Conservation (phyloP, 2,113 vertebrate genomes). For the Empidonax traillii region DNA sequence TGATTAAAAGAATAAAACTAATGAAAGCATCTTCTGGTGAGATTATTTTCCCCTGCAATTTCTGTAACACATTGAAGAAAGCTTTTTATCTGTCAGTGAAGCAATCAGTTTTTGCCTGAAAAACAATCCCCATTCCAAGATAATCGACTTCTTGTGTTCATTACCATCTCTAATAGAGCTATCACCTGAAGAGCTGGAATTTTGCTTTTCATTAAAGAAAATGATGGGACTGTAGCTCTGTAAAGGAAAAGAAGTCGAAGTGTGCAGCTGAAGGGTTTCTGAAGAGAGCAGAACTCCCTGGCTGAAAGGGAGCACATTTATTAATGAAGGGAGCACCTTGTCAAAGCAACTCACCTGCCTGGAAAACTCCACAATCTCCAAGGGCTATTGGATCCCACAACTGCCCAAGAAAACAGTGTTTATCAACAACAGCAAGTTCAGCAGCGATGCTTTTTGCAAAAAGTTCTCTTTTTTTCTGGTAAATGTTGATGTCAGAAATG, state of each 20-base stretch:
- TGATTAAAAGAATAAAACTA: not conserved
- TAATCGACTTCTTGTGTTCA: constrained; percentile 10
- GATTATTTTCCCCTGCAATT: not conserved
- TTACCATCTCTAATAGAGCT: not conserved
- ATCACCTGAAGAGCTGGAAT: not conserved
- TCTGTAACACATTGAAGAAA: not conserved
- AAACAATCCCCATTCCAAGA: not conserved
- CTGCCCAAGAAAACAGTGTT: not conserved
- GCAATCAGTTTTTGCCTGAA: not conserved
- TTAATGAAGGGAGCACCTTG: not conserved
- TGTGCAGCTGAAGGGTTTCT: not conserved
- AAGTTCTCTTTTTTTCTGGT: not conserved
- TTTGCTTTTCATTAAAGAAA: not conserved
- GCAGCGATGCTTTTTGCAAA: not conserved
- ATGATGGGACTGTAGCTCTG: not conserved
- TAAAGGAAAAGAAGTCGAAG: not conserved
- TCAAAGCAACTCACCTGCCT: not conserved
- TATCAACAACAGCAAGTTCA: not conserved
- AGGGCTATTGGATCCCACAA: not conserved
- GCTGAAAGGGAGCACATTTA: not conserved
- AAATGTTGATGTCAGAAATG: not conserved
- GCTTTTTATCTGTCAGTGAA: constrained; percentile 1
- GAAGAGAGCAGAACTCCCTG: not conserved
- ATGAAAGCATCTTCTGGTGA: not conserved
- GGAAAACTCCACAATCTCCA: not conserved